Percentiles rank a stretch among this genome's conserved stretches.
Conservation (phyloP, 2,113 vertebrate species). For the Tinamus guttatus region DNA sequence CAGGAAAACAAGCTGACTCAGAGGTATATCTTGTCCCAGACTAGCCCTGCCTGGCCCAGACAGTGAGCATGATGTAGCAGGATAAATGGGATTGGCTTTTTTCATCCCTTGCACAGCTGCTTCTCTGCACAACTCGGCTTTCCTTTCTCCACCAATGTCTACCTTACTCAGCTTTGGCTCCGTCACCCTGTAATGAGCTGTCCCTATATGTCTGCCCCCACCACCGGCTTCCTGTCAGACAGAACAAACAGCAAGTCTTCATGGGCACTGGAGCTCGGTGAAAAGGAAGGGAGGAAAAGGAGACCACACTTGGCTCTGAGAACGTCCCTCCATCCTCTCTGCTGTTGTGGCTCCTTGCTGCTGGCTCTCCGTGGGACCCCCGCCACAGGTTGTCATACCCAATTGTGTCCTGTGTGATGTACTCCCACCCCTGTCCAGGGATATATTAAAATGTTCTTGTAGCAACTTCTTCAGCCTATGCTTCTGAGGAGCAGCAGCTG, state of each 20-base stretch:
- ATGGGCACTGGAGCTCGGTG: background rate
- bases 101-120: background rate
- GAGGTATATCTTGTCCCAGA: background rate
- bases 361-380: background rate
- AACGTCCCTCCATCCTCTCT: background rate
- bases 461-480: background rate
- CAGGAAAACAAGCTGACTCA: background rate
- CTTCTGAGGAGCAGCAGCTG: background rate
- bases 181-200: background rate
- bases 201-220: background rate
- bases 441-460: background rate
- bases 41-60: background rate
- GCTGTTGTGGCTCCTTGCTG: background rate
- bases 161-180: background rate
- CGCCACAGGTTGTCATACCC: background rate
- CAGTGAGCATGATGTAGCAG: background rate
- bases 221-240: background rate
- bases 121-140: background rate
- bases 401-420: background rate
- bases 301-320: background rate
- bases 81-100: background rate
- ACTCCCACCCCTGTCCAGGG: background rate
- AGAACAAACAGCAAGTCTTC: background rate
- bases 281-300: background rate
- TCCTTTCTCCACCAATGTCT: background rate